These are phyloP conservation scores for Cyanoramphus novaezelandiae DNA, from an alignment of 2,113 vertebrate genomes.

Conservation along the genomic window DNA sequence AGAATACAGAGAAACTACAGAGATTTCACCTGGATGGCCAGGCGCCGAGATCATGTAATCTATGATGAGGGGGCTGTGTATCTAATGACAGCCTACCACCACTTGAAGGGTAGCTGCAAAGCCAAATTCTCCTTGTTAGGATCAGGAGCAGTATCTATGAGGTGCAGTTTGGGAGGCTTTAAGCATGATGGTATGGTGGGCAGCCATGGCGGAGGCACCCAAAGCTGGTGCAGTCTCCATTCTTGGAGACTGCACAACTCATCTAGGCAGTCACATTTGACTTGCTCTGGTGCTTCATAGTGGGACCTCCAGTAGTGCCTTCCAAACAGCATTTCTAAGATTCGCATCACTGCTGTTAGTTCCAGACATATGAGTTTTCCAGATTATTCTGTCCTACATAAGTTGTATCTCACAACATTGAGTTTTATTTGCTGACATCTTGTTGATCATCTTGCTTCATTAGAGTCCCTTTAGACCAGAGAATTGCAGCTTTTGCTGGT, in stretches of 20 bases:
- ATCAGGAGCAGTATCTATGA: fast-evolving
- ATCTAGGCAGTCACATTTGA: fast-evolving
- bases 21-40: fast-evolving
- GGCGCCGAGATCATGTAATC: background rate
- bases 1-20: background rate
- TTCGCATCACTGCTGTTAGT: background rate
- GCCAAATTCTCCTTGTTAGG: background rate
- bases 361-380: background rate
- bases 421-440: background rate
- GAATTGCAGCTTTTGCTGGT: background rate
- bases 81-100: background rate
- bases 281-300: too few relatives aligned
- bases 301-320: background rate
- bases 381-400: background rate
- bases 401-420: background rate
- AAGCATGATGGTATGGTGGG: background rate
- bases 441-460: background rate
- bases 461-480: background rate
- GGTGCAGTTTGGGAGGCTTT: fast-evolving
- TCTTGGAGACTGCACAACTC: background rate
- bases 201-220: background rate
- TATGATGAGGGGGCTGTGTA: fast-evolving
- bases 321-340: fast-evolving
- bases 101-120: background rate
- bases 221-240: background rate